Evolutionary conservation across 2,888 invertebrate species (phyloP).

Genomic region (Lepidonotus clava): DNA sequence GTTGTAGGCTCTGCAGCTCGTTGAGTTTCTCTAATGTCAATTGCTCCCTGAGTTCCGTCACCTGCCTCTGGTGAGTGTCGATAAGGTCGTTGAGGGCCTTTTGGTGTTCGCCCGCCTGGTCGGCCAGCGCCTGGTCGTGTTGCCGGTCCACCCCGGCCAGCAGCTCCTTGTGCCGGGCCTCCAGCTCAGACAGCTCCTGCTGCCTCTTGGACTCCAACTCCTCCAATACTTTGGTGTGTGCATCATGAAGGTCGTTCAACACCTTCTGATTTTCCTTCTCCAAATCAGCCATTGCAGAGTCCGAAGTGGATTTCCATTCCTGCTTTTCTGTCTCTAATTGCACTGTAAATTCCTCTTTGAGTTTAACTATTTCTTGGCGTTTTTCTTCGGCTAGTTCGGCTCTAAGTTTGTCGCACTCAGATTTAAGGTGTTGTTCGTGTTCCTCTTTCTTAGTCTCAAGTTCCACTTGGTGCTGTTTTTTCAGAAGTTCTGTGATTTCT

Average conservation of each 20-base stretch:
- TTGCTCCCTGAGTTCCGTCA: constrained; percentile 9
- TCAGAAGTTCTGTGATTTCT: constrained; percentile 58
- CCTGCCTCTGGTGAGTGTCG: background rate
- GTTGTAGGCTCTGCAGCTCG: constrained; percentile 8
- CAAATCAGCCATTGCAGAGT: background rate
- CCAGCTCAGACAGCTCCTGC: background rate
- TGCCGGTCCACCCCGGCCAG: constrained; percentile 22
- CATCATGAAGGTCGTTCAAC: constrained; percentile 57
- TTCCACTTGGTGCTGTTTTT: constrained; percentile 14
- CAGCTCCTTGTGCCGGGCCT: background rate
- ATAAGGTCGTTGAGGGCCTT: background rate
- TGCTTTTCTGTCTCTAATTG: constrained; percentile 74
- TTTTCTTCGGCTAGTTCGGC: constrained; percentile 54
- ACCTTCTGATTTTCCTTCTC: constrained; percentile 59
- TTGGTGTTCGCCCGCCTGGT: background rate
- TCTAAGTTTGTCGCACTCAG: constrained; percentile 15
- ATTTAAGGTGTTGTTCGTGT: constrained; percentile 38
- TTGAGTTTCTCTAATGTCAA: constrained; percentile 30
- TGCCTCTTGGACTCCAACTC: background rate
- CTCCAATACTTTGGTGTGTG: constrained; percentile 44
- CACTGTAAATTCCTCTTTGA: background rate
- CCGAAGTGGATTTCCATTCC: background rate
- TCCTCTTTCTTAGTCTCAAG: constrained; percentile 55
- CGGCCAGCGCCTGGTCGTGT: background rate
- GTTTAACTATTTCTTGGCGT: background rate